A percentile compares a stretch with the other conserved stretches of the same genome.
Evolutionary conservation across 2,888 invertebrate species (phyloP).

Genomic region (Augiades crinisus): DNA sequence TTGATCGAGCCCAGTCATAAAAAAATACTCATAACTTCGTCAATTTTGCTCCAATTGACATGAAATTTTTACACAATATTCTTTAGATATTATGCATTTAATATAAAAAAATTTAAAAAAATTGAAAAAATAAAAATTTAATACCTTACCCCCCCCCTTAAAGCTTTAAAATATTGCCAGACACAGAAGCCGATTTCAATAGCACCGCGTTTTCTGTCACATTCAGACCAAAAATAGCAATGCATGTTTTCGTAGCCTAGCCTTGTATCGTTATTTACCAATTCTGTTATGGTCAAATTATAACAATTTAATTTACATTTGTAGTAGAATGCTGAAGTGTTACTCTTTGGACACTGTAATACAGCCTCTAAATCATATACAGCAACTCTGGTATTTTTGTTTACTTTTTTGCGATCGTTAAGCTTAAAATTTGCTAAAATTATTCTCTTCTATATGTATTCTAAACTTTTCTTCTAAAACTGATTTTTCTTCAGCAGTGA

Average conservation of each 20-base stretch:
- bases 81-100: too few relatives aligned
- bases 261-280: background rate
- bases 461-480: background rate
- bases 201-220: slow-evolving; percentile 32
- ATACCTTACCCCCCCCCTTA: too few relatives aligned
- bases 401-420: background rate
- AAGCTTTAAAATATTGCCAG: slow-evolving; percentile 24
- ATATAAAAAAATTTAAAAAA: too few relatives aligned
- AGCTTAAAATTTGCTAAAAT: background rate
- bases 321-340: background rate
- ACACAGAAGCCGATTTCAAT: slow-evolving; percentile 33
- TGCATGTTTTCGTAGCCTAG: slow-evolving; percentile 17
- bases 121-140: too few relatives aligned
- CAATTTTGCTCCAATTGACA: too few relatives aligned
- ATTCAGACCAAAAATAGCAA: slow-evolving; percentile 35
- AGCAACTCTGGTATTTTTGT: background rate
- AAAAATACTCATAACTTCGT: too few relatives aligned
- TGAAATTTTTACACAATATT: too few relatives aligned
- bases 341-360: too few relatives aligned
- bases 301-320: background rate
- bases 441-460: background rate
- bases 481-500: background rate
- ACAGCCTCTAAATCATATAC: background rate
- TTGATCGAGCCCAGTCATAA: too few relatives aligned
- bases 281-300: background rate